These are phyloP conservation scores for Eutolmus rufibarbis DNA, from an alignment of 2,888 invertebrate species.

Conservation along the genomic window DNA sequence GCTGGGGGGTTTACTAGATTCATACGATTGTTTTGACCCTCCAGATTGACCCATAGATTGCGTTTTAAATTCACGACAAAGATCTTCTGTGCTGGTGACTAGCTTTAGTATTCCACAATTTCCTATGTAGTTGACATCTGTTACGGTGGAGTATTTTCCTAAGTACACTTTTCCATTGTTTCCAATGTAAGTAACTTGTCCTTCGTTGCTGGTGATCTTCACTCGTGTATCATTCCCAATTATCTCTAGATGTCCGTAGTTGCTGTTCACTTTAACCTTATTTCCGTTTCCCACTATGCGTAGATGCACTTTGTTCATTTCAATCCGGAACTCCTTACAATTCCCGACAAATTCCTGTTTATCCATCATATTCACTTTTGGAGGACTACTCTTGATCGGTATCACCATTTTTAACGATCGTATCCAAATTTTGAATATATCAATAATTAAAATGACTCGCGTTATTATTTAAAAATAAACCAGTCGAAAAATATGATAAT, in stretches of 20 bases:
- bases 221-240: constrained; percentile 59
- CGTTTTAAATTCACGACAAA: background rate
- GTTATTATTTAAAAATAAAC: background rate
- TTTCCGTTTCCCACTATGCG: constrained; percentile 60
- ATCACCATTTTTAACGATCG: constrained; percentile 44
- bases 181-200: constrained; percentile 57
- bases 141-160: constrained; percentile 57
- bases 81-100: constrained; percentile 51
- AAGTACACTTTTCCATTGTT: constrained; percentile 60
- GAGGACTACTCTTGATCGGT: constrained; percentile 36
- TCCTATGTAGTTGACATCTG: constrained; percentile 58
- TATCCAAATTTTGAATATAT: background rate
- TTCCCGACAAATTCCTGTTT: constrained; percentile 57
- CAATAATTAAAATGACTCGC: background rate
- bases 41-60: background rate
- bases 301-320: constrained; percentile 55
- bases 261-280: constrained; percentile 57
- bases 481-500: background rate
- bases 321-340: constrained; percentile 59
- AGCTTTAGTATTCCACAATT: constrained; percentile 60
- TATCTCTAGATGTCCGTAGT: constrained; percentile 56
- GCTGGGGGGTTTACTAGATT: background rate
- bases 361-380: constrained; percentile 39
- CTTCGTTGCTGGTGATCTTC: constrained; percentile 58
- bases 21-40: background rate